Conservation (phyloP, 2,113 vertebrate species). For the Eonycteris spelaea region DNA sequence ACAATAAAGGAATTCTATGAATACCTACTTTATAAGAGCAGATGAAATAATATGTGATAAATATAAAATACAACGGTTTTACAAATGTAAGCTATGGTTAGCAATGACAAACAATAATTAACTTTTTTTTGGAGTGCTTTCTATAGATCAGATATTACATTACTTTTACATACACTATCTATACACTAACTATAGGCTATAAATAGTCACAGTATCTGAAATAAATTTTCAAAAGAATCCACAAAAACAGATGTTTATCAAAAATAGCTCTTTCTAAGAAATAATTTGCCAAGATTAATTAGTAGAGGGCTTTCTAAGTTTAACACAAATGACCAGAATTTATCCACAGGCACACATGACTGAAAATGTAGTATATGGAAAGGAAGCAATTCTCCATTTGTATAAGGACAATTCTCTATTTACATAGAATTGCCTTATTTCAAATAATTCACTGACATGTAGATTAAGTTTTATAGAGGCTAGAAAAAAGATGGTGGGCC, state of each 20-base stretch:
- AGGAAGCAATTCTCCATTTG: background rate
- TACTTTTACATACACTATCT: background rate
- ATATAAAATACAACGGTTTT: background rate
- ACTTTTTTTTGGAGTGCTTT: background rate
- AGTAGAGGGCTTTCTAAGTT: background rate
- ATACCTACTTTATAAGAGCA: background rate
- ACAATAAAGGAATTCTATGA: background rate
- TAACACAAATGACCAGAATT: background rate
- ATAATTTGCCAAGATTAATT: background rate
- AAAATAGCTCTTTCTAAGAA: background rate
- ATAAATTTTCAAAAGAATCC: background rate
- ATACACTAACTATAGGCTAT: too few relatives aligned
- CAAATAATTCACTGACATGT: background rate
- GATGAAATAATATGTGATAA: background rate
- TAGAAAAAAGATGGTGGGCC: background rate
- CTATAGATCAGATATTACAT: background rate
- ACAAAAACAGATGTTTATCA: background rate
- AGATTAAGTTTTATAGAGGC: background rate
- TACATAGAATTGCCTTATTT: background rate
- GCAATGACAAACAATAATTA: background rate
- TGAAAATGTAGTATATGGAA: background rate
- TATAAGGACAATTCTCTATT: background rate
- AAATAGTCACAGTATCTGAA: too few relatives aligned
- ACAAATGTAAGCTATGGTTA: background rate
- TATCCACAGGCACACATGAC: background rate